Conservation (phyloP, 2,888 invertebrate species). For the Callimorpha dominula region DNA sequence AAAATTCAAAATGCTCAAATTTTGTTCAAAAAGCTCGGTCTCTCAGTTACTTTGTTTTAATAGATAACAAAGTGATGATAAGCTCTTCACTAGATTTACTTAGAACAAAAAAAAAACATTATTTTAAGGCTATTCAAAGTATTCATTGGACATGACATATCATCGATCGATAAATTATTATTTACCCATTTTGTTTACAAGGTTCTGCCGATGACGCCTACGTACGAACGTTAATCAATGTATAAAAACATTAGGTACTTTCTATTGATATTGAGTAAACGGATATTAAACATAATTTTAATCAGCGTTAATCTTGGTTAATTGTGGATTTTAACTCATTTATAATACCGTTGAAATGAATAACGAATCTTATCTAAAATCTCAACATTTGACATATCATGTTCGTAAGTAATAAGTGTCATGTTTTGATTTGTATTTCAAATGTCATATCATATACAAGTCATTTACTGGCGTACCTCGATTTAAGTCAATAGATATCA, state of each 20-base stretch:
- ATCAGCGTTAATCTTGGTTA: conserved; percentile 18
- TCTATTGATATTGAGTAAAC: conserved; percentile 23
- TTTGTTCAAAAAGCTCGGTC: too few species aligned
- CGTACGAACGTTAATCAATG: conserved; percentile 18
- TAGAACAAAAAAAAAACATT: too few species aligned
- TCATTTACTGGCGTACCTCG: not conserved
- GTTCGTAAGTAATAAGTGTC: not conserved
- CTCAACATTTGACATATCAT: not conserved
- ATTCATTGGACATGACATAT: conserved; percentile 15
- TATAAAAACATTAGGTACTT: conserved; percentile 13
- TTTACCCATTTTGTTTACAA: conserved; percentile 22
- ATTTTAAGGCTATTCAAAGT: not conserved
- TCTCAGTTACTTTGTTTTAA: too few species aligned
- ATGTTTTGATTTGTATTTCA: not conserved
- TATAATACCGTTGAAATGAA: not conserved
- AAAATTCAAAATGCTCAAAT: too few species aligned
- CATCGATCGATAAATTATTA: conserved; percentile 20
- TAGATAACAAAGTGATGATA: not conserved
- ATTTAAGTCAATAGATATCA: not conserved
- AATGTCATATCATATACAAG: not conserved
- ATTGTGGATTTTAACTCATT: conserved; percentile 9
- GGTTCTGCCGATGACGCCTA: conserved; percentile 13
- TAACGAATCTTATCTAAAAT: conserved; percentile 8
- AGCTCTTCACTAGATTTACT: not conserved
- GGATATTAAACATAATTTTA: conserved; percentile 15